A percentile compares a stretch with the other conserved stretches of the same genome.
These are phyloP conservation scores for Drosophila macrospina DNA, from an alignment of 2,888 invertebrate genomes.

Conservation along the genomic window DNA sequence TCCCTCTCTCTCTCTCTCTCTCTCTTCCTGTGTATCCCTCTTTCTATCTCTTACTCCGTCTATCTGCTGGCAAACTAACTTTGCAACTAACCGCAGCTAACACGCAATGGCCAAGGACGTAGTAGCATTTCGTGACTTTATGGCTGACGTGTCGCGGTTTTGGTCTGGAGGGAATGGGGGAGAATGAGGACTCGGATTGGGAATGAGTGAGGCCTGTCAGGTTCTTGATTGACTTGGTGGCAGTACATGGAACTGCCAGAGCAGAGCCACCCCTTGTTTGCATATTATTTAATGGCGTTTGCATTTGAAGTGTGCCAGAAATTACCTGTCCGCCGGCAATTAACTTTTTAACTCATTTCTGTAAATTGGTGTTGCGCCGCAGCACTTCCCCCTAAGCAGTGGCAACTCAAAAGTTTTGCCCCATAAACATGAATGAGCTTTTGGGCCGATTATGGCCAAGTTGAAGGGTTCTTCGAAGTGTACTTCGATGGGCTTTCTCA, in stretches of 20 bases:
- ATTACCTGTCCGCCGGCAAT: slow-evolving; percentile 80
- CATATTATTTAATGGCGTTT: slow-evolving; percentile 80
- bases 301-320: slow-evolving; percentile 78
- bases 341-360: slow-evolving; percentile 78
- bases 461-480: slow-evolving; percentile 20
- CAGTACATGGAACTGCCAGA: slow-evolving; percentile 7
- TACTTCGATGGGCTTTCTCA: slow-evolving; percentile 3
- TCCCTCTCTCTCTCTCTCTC: background rate
- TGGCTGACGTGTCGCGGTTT: slow-evolving; percentile 75
- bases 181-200: background rate
- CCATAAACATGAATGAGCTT: slow-evolving; percentile 64
- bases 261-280: slow-evolving; percentile 75
- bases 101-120: slow-evolving; percentile 70
- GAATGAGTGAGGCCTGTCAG: slow-evolving; percentile 49
- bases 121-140: slow-evolving; percentile 76
- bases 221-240: slow-evolving; percentile 72
- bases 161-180: background rate
- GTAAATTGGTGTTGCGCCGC: slow-evolving; percentile 42
- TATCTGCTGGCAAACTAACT: slow-evolving; percentile 53
- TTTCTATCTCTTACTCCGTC: slow-evolving; percentile 5
- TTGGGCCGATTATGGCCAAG: slow-evolving; percentile 35
- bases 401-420: slow-evolving; percentile 57
- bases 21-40: background rate
- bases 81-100: slow-evolving; percentile 60
- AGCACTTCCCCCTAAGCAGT: slow-evolving; percentile 35